Percentiles rank a stretch among this genome's conserved stretches.
Evolutionary conservation across 2,113 vertebrate species (phyloP).

Genomic region (Notarius lentiginosus): DNA sequence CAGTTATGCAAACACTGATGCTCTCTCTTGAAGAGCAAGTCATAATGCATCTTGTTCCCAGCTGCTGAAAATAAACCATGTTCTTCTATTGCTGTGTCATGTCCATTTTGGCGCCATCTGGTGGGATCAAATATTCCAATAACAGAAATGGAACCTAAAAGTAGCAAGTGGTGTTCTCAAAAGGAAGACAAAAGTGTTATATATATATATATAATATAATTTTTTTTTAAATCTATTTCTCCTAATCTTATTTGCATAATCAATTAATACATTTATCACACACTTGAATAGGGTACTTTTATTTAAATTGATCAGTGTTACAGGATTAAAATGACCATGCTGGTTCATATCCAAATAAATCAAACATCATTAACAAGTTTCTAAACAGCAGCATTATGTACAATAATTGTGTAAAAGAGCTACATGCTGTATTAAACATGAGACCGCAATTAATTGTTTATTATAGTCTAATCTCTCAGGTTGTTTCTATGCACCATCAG

Average conservation of each 20-base stretch:
- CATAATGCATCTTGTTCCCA: constrained; percentile 8
- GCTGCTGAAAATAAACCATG: constrained; percentile 29
- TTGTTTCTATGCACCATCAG: background rate
- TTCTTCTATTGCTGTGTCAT: background rate
- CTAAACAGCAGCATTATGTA: background rate
- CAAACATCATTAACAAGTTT: background rate
- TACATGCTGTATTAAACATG: background rate
- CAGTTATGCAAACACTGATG: constrained; percentile 25
- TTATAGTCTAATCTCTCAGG: background rate
- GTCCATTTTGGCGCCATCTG: constrained; percentile 22
- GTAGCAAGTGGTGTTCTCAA: background rate
- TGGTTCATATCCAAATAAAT: background rate
- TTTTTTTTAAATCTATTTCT: background rate
- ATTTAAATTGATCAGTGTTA: background rate
- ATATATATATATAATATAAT: too few species aligned
- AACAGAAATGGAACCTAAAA: background rate
- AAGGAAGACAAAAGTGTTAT: background rate
- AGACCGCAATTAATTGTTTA: background rate
- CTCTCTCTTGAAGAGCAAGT: background rate
- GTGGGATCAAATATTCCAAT: background rate
- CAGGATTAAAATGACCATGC: background rate
- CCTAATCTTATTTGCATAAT: background rate
- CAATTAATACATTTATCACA: background rate
- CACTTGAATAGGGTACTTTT: background rate
- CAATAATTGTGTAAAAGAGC: background rate